phyloP scores from a whole-genome alignment of 2,113 vertebrate species.

The Thymallus thymallus region DNA sequence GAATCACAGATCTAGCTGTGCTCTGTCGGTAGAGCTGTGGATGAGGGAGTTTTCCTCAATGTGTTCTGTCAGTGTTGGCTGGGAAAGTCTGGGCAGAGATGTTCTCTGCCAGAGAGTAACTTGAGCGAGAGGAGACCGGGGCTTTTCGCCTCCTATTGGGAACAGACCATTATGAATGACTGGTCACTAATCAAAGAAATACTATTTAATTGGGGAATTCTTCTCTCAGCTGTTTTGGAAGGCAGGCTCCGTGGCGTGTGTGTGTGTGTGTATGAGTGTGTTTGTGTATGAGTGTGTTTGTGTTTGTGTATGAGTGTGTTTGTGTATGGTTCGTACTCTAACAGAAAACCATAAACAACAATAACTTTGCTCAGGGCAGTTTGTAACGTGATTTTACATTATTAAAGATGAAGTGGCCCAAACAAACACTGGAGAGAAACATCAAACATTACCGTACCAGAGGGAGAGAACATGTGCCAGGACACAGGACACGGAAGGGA shows the following conservation, averaged over 20 bases:
- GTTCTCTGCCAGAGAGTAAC: neutral
- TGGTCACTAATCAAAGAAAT: constrained; percentile 9
- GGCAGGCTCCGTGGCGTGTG: neutral
- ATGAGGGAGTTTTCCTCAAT: no score
- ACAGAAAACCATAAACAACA: constrained; percentile 19
- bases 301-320: no score
- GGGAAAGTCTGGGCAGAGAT: neutral
- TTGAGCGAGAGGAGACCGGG: neutral
- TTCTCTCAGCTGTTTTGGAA: constrained; percentile 25
- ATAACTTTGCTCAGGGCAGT: constrained; percentile 20
- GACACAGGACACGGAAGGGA: neutral
- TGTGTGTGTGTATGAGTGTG: neutral
- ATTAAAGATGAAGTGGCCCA: constrained; percentile 6
- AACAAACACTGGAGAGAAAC: constrained; percentile 9
- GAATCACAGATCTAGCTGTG: no score
- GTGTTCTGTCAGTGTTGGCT: neutral
- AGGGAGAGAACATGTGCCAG: constrained; percentile 1
- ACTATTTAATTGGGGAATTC: constrained; percentile 14
- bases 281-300: no score
- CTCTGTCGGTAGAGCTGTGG: neutral
- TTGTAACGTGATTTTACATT: constrained; percentile 39
- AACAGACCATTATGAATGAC: constrained; percentile 28
- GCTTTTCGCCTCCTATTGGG: neutral
- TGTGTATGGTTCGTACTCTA: constrained; percentile 13
- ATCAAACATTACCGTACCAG: neutral